These are phyloP conservation scores for Dicrostonyx torquatus DNA, from an alignment of 2,797 vertebrate species.

Conservation along the genomic window DNA sequence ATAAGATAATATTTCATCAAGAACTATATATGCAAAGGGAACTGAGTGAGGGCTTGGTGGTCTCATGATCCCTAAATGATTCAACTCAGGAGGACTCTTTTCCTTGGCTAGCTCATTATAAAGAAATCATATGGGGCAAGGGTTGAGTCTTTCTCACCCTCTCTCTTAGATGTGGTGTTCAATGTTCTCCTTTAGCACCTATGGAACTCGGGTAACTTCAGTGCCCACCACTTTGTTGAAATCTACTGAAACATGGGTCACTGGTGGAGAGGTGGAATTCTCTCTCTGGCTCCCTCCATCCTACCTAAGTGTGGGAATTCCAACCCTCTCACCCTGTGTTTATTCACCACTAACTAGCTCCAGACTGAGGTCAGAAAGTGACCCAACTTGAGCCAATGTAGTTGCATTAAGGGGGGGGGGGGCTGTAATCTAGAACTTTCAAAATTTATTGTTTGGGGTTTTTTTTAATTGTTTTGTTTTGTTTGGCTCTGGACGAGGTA, in stretches of 20 bases:
- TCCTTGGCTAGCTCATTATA: background rate
- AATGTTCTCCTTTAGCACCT: background rate
- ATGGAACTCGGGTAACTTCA: background rate
- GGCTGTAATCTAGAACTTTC: background rate
- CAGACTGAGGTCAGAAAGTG: background rate
- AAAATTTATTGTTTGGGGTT: background rate
- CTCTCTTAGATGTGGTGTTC: too few relatives aligned
- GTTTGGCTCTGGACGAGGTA: background rate
- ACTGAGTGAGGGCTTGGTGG: background rate
- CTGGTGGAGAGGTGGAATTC: background rate
- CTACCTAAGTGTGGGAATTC: background rate
- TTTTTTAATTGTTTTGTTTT: background rate
- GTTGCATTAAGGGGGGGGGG: background rate
- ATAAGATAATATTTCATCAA: background rate
- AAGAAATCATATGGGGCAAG: background rate
- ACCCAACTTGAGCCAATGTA: background rate
- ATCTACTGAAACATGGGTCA: background rate
- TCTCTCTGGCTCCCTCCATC: background rate
- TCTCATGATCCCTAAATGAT: background rate
- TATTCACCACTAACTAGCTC: background rate
- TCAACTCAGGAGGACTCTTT: background rate
- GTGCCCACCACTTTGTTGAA: background rate
- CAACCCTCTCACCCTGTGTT: background rate
- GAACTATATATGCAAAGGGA: background rate
- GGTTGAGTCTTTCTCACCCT: background rate